phyloP scores from a whole-genome alignment of 2,888 invertebrate genomes.

The Hartigia nigra region DNA sequence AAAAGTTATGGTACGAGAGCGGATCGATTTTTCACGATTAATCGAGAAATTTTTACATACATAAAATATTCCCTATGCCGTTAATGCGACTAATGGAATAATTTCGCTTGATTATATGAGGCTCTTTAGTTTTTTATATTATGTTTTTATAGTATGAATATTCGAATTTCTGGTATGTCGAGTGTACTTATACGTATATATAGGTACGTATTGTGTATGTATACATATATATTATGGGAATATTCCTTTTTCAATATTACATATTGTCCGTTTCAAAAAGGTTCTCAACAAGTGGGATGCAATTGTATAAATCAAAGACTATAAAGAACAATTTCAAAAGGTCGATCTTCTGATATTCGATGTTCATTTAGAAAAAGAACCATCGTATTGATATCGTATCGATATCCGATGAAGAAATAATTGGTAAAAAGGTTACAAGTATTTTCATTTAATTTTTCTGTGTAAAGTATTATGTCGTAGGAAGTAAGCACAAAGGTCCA shows the following conservation, averaged over 20 bases:
- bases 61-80: background rate
- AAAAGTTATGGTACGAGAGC: background rate
- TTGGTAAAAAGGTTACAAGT: too few relatives aligned
- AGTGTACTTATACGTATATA: background rate
- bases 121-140: background rate
- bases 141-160: background rate
- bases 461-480: background rate
- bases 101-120: conserved; percentile 24
- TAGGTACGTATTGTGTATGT: background rate
- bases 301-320: background rate
- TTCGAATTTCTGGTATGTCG: background rate
- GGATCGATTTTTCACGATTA: background rate
- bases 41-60: background rate
- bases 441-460: too few relatives aligned
- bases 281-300: background rate
- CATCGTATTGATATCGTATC: too few relatives aligned
- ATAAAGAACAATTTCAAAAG: background rate
- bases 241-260: background rate
- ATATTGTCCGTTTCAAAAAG: background rate
- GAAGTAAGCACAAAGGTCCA: background rate
- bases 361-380: too few relatives aligned
- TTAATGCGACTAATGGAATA: conserved; percentile 23
- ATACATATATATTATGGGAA: background rate
- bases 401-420: too few relatives aligned
- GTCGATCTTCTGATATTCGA: too few relatives aligned